Percentiles rank a stretch among this genome's conserved stretches.
Evolutionary conservation across 1,140 invertebrate species (phyloP).

Genomic region (Cydia strobilella): DNA sequence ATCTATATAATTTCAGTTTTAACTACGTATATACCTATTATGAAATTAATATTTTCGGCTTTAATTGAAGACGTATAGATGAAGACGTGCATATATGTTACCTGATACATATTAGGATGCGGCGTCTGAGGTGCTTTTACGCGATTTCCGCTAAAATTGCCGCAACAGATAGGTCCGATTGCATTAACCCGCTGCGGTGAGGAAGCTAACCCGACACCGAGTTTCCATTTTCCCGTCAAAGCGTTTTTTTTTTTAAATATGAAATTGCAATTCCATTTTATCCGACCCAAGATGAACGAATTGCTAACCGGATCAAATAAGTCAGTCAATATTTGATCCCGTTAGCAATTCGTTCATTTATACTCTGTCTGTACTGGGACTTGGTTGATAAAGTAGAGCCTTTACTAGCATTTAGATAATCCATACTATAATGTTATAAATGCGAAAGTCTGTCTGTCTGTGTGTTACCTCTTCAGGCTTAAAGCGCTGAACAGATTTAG

Average conservation of each 20-base stretch:
- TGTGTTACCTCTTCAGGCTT: too few species aligned
- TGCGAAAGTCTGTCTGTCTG: too few species aligned
- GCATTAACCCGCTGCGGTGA: conserved; percentile 47
- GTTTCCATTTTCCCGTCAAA: conserved; percentile 34
- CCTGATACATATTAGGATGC: not conserved
- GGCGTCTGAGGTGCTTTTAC: conserved; percentile 45
- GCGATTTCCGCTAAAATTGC: conserved; percentile 56
- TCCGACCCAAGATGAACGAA: conserved; percentile 18
- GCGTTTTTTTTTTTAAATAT: conserved; percentile 11
- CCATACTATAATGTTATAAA: too few species aligned
- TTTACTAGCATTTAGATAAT: too few species aligned
- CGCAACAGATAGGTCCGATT: conserved; percentile 51
- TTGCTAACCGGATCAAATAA: conserved; percentile 26
- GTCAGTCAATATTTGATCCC: too few species aligned
- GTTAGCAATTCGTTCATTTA: too few species aligned
- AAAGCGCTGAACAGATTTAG: too few species aligned
- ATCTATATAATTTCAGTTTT: too few species aligned
- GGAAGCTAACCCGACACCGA: conserved; percentile 33
- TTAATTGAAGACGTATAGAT: not conserved
- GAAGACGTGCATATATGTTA: not conserved
- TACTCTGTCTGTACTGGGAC: not conserved
- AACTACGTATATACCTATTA: too few species aligned
- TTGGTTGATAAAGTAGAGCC: not conserved
- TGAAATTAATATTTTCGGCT: too few species aligned
- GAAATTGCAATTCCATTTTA: conserved; percentile 27